A percentile compares a stretch with the other conserved stretches of the same genome.
These are phyloP conservation scores for Willisornis vidua DNA, from an alignment of 2,113 vertebrate genomes.

Conservation along the genomic window DNA sequence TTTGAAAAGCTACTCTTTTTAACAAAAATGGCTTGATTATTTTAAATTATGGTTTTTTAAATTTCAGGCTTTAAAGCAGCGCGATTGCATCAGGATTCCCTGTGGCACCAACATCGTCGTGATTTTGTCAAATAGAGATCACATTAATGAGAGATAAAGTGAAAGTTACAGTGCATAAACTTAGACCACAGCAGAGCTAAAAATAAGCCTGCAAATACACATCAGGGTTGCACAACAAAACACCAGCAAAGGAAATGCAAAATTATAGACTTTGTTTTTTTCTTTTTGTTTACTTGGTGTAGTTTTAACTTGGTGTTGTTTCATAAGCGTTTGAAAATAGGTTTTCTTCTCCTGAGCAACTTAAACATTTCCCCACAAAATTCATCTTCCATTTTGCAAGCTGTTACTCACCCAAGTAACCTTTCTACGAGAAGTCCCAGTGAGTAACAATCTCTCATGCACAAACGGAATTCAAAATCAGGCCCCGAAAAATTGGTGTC, in stretches of 20 bases:
- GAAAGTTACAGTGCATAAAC: conserved; percentile 69
- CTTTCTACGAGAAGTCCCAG: background rate
- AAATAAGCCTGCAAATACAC: conserved; percentile 53
- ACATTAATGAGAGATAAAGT: conserved; percentile 66
- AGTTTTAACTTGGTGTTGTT: conserved; percentile 41
- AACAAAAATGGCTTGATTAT: background rate
- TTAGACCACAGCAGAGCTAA: conserved; percentile 66
- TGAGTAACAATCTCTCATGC: background rate
- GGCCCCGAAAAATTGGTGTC: background rate
- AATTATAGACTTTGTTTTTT: conserved; percentile 36
- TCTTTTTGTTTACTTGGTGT: conserved; percentile 63
- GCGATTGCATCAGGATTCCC: background rate
- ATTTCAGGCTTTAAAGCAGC: background rate
- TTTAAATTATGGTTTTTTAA: background rate
- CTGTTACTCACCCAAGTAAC: background rate
- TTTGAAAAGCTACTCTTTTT: background rate
- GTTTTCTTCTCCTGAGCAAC: background rate
- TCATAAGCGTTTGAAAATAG: background rate
- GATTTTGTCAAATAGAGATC: conserved; percentile 38
- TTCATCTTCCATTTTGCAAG: background rate
- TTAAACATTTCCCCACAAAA: background rate
- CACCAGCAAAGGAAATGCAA: conserved; percentile 66
- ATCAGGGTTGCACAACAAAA: conserved; percentile 63
- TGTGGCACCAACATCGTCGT: background rate
- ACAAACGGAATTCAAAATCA: background rate